Base-by-base conservation (phyloP, 1,140 invertebrate genomes). In the Galleria mellonella region DNA sequence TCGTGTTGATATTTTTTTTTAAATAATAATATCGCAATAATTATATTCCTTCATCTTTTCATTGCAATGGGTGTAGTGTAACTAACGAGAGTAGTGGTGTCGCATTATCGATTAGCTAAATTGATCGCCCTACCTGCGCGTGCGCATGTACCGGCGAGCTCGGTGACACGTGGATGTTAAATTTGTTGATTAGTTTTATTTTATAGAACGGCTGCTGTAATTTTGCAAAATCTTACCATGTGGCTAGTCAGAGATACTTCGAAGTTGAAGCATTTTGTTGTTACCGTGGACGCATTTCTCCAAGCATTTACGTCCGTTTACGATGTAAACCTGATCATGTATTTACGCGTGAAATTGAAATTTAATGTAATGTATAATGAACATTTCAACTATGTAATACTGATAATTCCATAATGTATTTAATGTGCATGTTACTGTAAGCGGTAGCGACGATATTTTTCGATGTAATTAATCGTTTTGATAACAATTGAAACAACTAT, bases 161-260 rank as follows among this genome's bases (percentile, higher is more conserved):
- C 17, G 17, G 17, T 23, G 17, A 6, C 2, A 2, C 2, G 17
- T 23, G 17, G 17, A 2, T 2, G 17, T 37, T 28, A 44, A 56
- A 44, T 55, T 75, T 76, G 71, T 79, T 76, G 55, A 69, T 75
- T 78, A 75, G 72, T 78, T 78, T 58, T 72, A 69, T 55, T 54
- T 46, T 54, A 42, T 50, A n/a, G 35, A 47, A 58, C 58, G 44
- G 49, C 62, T 55, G 37, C 15, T 46, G 39, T 35, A 37, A n/a
- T 48, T 41, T 32, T 43, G 35, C 30, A 11, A 35, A 14, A 17
- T 13, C 10, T 8, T 4, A 23, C 12, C 12, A 33, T 42, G 29
- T 30, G 51, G 51, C 59, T 58, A 58, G 59, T 58, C 55, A 58
- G 32, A 46, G 40, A 51, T 54, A 54, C 48, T 55, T 28, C 47